Percentiles rank a stretch among this genome's conserved stretches.
These are phyloP conservation scores for Hephaestus fuliginosus DNA, from an alignment of 2,797 vertebrate genomes.

Conservation along the genomic window DNA sequence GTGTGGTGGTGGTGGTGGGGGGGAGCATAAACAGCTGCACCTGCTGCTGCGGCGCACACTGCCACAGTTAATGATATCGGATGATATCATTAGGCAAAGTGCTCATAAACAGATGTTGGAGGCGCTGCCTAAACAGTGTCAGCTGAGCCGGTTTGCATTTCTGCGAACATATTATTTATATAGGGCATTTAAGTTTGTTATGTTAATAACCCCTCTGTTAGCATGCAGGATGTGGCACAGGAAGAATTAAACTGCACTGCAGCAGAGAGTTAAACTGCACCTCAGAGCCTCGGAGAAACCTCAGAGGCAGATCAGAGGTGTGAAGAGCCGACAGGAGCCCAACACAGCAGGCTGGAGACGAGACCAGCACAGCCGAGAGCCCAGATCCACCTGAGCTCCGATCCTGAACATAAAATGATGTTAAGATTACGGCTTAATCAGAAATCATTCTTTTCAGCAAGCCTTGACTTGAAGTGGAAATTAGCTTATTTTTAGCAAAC, in stretches of 20 bases:
- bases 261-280: constrained; percentile 60
- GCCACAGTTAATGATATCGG: constrained; percentile 99
- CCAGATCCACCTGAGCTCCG: not conserved
- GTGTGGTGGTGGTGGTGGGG: constrained; percentile 41
- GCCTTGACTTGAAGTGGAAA: not conserved
- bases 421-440: not conserved
- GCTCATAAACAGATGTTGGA: constrained; percentile 99
- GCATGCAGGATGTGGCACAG: constrained; percentile 94
- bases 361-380: not conserved
- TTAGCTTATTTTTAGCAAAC: not conserved
- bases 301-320: constrained; percentile 60
- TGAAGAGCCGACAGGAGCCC: constrained; percentile 40
- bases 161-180: constrained; percentile 99
- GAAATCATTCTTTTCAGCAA: too few species aligned
- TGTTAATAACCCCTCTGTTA: constrained; percentile 99
- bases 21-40: constrained; percentile 94
- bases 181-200: constrained; percentile 99
- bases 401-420: not conserved
- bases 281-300: constrained; percentile 38
- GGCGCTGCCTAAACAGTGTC: constrained; percentile 99
- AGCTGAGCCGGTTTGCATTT: constrained; percentile 94
- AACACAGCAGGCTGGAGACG: not conserved
- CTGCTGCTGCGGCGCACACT: constrained; percentile 95
- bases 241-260: constrained; percentile 63
- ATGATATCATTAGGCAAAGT: constrained; percentile 99